A percentile compares a stretch with the other conserved stretches of the same genome.
phyloP scores from a whole-genome alignment of 2,113 vertebrate genomes.

The Pomatorhinus ruficollis region DNA sequence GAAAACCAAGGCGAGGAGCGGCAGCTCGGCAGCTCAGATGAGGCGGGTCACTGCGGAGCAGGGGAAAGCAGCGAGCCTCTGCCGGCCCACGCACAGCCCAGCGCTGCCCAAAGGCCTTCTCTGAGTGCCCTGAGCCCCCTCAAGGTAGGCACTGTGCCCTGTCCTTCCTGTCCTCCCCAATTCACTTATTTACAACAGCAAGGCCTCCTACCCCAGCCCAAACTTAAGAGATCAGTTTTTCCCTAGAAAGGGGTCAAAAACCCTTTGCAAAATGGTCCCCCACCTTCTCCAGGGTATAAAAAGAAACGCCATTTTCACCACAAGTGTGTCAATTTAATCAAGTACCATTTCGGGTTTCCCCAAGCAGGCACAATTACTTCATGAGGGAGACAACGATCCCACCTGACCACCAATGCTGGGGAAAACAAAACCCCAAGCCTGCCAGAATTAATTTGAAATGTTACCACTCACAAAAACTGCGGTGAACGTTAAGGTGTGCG shows the following conservation, averaged over 20 bases:
- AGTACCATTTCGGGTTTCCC: background rate
- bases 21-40: background rate
- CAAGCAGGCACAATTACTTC: rapidly evolving
- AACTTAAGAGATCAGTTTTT: background rate
- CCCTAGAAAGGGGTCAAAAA: background rate
- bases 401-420: rapidly evolving
- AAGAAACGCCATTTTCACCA: background rate
- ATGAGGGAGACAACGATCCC: background rate
- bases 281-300: background rate
- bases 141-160: rapidly evolving
- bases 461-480: background rate
- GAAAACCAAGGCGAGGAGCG: background rate
- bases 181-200: background rate
- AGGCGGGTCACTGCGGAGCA: background rate
- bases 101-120: background rate
- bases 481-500: background rate
- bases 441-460: background rate
- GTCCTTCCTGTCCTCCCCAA: background rate
- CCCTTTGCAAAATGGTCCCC: background rate
- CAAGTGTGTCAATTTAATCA: background rate
- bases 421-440: background rate
- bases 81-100: too few relatives aligned
- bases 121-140: rapidly evolving
- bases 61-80: background rate
- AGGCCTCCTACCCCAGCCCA: background rate